Percentiles rank a stretch among this genome's conserved stretches.
Evolutionary conservation across 2,888 invertebrate species (phyloP).

Genomic region (Eristalis tenax): DNA sequence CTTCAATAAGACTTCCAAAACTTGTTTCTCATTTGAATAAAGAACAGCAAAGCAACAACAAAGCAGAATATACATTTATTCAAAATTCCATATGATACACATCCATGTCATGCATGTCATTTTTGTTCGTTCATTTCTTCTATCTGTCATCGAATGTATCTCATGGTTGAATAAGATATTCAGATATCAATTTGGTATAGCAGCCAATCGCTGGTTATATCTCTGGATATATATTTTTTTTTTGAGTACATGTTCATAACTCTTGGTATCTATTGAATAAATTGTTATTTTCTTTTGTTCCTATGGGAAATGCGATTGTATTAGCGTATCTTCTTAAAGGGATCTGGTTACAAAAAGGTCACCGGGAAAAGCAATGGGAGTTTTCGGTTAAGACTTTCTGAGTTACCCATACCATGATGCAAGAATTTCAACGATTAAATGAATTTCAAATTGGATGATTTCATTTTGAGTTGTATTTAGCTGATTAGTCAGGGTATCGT

Average conservation of each 20-base stretch:
- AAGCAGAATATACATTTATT: background rate
- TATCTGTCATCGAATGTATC: conserved; percentile 21
- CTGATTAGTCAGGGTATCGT: background rate
- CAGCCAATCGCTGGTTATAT: conserved; percentile 19
- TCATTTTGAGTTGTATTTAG: background rate
- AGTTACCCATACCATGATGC: background rate
- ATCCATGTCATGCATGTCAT: conserved; percentile 5
- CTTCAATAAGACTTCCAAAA: background rate
- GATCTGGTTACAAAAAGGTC: conserved; percentile 9
- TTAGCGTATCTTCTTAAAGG: conserved; percentile 9
- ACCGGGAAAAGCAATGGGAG: conserved; percentile 2
- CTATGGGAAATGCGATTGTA: background rate
- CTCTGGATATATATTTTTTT: background rate
- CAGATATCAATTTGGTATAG: conserved; percentile 24
- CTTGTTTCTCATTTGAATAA: background rate
- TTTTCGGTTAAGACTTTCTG: background rate
- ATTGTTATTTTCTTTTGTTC: background rate
- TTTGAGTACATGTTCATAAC: background rate
- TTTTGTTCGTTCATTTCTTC: conserved; percentile 4
- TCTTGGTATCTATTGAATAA: background rate
- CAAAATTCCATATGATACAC: conserved; percentile 1
- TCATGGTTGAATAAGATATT: conserved; percentile 29
- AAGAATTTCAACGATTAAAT: background rate
- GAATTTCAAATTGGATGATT: conserved; percentile 21
- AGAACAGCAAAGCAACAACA: background rate